Base-by-base conservation (phyloP, 2,888 invertebrate species). In the Chelonus formosanus region DNA sequence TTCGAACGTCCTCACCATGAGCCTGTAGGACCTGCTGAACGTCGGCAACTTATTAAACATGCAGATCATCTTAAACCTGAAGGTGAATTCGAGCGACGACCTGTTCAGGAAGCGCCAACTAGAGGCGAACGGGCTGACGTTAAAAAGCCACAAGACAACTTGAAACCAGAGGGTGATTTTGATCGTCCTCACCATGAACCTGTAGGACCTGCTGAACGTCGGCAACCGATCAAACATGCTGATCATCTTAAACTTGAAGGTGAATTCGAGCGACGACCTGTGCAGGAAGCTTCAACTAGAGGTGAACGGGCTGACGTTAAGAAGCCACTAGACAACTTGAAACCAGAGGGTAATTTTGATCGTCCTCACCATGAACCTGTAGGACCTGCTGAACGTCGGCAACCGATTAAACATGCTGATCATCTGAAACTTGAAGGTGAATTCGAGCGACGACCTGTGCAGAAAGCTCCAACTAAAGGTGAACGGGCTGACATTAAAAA, bases 171-270 rank as follows among this genome's bases (percentile, higher is more conserved):
- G 78, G 89, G 88, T 7, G 87, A 87, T 0, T 88, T 88, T 72
- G 85, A 85, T 34, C 71, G 80, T n/a, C 89, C 87, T 0, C 84
- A 85, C 50, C 86, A 84, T 58, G 82, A 84, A 0, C 75, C 82
- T 52, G 88, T 84, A 75, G 80, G 76, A 5, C 88, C 89, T 0
- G 88, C 85, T 47, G 89, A 89, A 71, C 74, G 85, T 10, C 84
- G 78, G 2, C 75, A 67, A 0, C 84, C 79, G 3, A 82, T 82
- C 3, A 81, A 76, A 68, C 86, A 80, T 36, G 71, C 75, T 55
- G 90, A 92, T 75, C 91, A 91, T 80, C 82, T 92, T 1, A 86
- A 82, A 60, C 84, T 85, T 3, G 84, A 84, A 72, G 52, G 52
- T 10, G 85, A 85, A 2, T 86, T 87, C 70, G 84, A 85, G 65